These are phyloP conservation scores for Aegypius monachus DNA, from an alignment of 2,113 vertebrate genomes.

Conservation along the genomic window DNA sequence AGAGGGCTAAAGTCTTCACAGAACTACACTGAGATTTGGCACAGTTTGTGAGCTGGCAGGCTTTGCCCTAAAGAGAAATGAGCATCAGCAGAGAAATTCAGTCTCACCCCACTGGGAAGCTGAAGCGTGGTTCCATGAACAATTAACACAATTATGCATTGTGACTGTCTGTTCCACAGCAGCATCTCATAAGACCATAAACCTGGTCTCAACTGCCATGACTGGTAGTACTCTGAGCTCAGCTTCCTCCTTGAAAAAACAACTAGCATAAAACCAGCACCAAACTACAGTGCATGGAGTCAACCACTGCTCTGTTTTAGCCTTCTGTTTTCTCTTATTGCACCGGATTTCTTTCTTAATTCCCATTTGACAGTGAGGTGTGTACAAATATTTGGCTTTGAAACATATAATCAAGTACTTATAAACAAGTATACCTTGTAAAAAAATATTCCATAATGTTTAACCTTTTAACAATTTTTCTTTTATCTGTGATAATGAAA, in stretches of 20 bases:
- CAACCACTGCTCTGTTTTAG: not conserved
- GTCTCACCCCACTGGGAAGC: not conserved
- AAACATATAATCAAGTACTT: not conserved
- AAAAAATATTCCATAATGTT: not conserved
- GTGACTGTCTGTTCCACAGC: not conserved
- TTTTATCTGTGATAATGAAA: not conserved
- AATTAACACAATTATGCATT: not conserved
- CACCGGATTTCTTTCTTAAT: not conserved
- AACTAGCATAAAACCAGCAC: not conserved
- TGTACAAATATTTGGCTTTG: not conserved
- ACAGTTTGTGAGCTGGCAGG: not conserved
- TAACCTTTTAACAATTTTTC: not conserved
- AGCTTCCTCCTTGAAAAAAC: not conserved
- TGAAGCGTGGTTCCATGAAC: not conserved
- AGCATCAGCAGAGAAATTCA: not conserved
- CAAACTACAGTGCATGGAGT: not conserved
- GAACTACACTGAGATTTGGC: not conserved
- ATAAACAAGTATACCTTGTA: not conserved
- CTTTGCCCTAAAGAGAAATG: not conserved
- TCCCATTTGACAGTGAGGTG: not conserved
- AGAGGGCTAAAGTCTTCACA: not conserved
- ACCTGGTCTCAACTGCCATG: not conserved
- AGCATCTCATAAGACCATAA: not conserved
- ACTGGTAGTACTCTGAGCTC: not conserved
- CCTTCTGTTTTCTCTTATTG: not conserved